Base-by-base conservation (phyloP, 2,113 vertebrate genomes). In the Sisor rabdophorus region DNA sequence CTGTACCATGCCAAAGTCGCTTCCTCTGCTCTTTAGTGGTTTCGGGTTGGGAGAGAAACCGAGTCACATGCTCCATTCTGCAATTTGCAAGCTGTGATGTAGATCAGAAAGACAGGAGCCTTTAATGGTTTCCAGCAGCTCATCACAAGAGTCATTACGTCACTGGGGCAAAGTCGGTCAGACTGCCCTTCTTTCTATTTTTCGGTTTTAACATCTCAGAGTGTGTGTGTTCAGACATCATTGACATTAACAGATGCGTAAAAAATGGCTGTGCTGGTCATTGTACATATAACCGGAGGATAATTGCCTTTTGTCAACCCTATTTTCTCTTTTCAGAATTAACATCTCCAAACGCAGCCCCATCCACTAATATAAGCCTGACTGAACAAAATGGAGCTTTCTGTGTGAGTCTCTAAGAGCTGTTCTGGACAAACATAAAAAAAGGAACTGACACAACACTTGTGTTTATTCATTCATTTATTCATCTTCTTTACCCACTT, bases 151-250 rank as follows among this genome's bases (percentile, higher is more conserved):
- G 77, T 26, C 53, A 52, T 15, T 52, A 54, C 47, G 76, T 78
- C 76, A 78, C 26, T 7, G 15, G 11, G 52, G 32, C 32, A 0
- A 10, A 20, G 19, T 7, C 56, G 50, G 77, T 84, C 77, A 76
- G 53, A 59, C 50, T 80, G 72, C 63, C 77, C 79, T 77, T 69
- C 68, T 67, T 70, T 80, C 64, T 50, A 28, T 50, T 77, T 73
- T 69, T 68, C 12, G 12, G n/a, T 53, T n/a, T 28, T 44, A 69
- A 58, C 67, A 70, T 44, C 47, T 71, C 6, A 40, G 72, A 75
- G 61, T 73, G 65, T 40, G 20, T 2, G 30, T 19, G 1, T 53
- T 52, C 67, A 60, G 65, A 71, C 65, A 61, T 61, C 67, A 61
- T 19, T 77, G 65, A 77, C 65, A 22, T 61, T 60, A 56, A 60